Base-by-base conservation (phyloP, 2,797 vertebrate species). In the Smutsia gigantea region DNA sequence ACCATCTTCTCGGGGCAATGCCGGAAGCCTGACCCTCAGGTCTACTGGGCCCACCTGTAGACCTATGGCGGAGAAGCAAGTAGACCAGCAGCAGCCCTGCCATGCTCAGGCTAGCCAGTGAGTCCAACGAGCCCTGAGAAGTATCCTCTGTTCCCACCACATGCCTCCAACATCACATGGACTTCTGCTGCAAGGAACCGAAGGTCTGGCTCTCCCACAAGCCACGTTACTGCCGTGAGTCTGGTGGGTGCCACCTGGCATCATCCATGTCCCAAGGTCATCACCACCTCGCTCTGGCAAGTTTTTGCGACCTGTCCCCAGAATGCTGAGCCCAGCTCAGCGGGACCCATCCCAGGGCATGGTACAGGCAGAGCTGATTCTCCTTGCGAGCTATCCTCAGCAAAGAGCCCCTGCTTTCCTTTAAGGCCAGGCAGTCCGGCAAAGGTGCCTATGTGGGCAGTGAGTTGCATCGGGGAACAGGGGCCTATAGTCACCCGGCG, bases 371-470 rank as follows among this genome's bases (percentile, higher is more conserved):
- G 87, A 75, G n/a, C 34, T n/a, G 37, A 31, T 46, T 77, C 27
- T 59, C 81, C 95, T 61, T 51, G 87, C 86, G 57, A 94, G 68
- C 93, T 94, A 74, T 87, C 90, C 93, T 64, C 31, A 55, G 64
- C 71, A 78, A 71, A 78, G 25, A 93, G 63, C 31, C 69, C 42
- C 51, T n/a, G 34, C 25, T 31, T 55, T 27, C 81, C 74, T 78
- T 25, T 75, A 4, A 69, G 92, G 97, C 97, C 97, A 97, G 78
- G 96, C 98, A 97, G 97, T 95, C 93, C 85, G 86, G 96, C 97
- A 96, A 98, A 97, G 88, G 96, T 90, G 97, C 98, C 96, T 19
- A 18, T 8, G 21, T 59, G 5, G 66, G 12, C 31, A 83, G 19
- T 12, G 6, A 87, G 25, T 77, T 53, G 27, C 51, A 64, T n/a